Evolutionary conservation across 2,113 vertebrate species (phyloP), one percentile per base, ranked within the genome.

Genomic region (Numenius arquata): DNA sequence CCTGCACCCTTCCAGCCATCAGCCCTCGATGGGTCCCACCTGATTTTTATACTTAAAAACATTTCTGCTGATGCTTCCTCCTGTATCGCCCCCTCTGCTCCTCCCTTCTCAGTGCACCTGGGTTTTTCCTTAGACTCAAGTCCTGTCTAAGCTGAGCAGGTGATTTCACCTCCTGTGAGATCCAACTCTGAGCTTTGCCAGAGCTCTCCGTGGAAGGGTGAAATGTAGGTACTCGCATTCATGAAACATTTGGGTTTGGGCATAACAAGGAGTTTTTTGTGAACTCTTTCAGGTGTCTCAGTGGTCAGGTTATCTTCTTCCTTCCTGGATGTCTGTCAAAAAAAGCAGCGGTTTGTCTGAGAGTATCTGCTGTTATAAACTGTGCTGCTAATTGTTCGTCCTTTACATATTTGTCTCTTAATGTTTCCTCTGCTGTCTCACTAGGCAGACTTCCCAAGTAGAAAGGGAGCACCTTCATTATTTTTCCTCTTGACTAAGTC

Each of bases 11-110:
- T 92, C 47, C 32, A 76, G 15, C 6, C 22, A 47, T 50, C 59
- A 86, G 23, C 21, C 4, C 20, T 50, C 0, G 0, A 38, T 11
- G 80, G 36, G 12, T 41, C 22, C 23, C 41, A 59, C 52, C 53
- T 84, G 34, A 77, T 56, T 80, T 84, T 84, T 70, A 11, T 32
- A 43, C 19, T 80, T 80, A 65, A 83, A 87, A 88, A 41, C 20
- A 41, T 30, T 81, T 16, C 47, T 63, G 23, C 43, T 62, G 56
- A 65, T 72, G 41, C 30, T 76, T 85, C 36, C 23, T 90, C 40
- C 34, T 2, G 0, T n/a, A 8, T 62, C 26, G 82, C 10, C 27
- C 21, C 15, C 23, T 56, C 34, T 79, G 9, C 18, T 82, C 10
- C 53, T 43, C 32, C 15, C 17, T 77, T 66, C 63, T n/a, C 38